Base-by-base conservation (phyloP, 1,140 invertebrate species). In the Zaprionus ornatus region DNA sequence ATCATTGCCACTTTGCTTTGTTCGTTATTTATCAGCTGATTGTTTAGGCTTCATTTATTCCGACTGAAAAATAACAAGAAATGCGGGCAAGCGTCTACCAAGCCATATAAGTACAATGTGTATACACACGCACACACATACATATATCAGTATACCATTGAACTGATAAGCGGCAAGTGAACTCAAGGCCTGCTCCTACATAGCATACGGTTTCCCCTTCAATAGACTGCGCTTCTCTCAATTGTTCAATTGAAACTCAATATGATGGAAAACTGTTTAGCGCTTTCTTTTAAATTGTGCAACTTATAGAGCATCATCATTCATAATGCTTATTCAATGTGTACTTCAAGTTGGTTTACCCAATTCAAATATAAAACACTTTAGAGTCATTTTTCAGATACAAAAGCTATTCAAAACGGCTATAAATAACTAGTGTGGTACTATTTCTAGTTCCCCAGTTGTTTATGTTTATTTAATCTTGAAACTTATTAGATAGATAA, bases 161-260 rank as follows among this genome's bases (percentile, higher is more conserved):
- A 82, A 86, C 77, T 88, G 83, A 86, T 86, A 86, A 86, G 84
- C 63, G 59, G 48, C 21, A 63, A 83, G 61, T 72, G 74, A 83
- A 83, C 80, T 63, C 84, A 87, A 87, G 83, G 83, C 85, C 80
- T 62, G 48, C 35, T 17, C 25, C 9, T 50, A 45, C 55, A 59
- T 66, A 69, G 60, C 29, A 45, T 29, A 57, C 64, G 21, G 9
- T 66, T 19, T 10, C 27, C 19, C 19, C 64, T 69, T 57, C 29
- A 72, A 57, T 76, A 25, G 61, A 35, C 35, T 27, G 27, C 60
- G 37, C 27, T 13, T 60, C 32, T 60, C 32, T 77, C 3, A 61
- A 52, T 77, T 70, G 63, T 57, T 45, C 65, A 75, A 57, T 75
- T 75, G 76, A 72, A 56, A 54, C 56, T 42, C 50, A 74, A 35